A percentile compares a stretch with the other conserved stretches of the same genome.
phyloP scores from a whole-genome alignment of 2,797 vertebrate genomes.

The Pipistrellus kuhlii region DNA sequence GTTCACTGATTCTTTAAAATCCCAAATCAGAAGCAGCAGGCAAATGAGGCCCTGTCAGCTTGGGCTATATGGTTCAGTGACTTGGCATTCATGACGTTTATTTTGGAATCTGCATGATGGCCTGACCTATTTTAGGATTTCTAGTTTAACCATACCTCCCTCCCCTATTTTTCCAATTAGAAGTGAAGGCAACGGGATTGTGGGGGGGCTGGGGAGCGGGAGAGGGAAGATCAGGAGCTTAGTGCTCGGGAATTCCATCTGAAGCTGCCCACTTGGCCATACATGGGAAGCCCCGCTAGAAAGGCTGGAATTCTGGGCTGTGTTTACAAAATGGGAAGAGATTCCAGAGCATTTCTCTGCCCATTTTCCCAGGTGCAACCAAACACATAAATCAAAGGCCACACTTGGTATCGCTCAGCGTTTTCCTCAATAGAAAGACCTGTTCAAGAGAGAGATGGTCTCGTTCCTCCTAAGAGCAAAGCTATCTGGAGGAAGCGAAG shows the following conservation, averaged over 20 bases:
- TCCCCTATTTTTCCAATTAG: conserved; percentile 59
- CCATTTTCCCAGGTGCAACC: neutral
- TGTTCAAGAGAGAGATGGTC: conserved; percentile 4
- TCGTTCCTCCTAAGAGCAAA: conserved; percentile 23
- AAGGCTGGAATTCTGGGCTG: neutral
- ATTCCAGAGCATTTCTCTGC: neutral
- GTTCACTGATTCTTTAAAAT: conserved; percentile 73
- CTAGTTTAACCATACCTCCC: conserved; percentile 51
- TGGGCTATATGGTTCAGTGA: conserved; percentile 78
- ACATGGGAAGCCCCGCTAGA: neutral
- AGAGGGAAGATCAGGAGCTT: neutral
- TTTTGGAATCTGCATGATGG: conserved; percentile 78
- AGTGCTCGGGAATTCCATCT: neutral
- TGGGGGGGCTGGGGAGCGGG: neutral
- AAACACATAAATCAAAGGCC: conserved; percentile 9
- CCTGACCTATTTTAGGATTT: conserved; percentile 84
- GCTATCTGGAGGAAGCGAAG: conserved; percentile 4
- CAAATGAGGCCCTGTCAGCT: conserved; percentile 77
- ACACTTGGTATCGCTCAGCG: neutral
- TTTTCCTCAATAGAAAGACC: conserved; percentile 12
- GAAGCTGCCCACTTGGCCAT: neutral
- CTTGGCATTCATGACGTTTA: conserved; percentile 78
- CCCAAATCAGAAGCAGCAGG: conserved; percentile 73
- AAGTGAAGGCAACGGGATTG: conserved; percentile 29
- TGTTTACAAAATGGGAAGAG: neutral